Conservation (phyloP, 2,113 vertebrate species). For the Indicator maculatus region DNA sequence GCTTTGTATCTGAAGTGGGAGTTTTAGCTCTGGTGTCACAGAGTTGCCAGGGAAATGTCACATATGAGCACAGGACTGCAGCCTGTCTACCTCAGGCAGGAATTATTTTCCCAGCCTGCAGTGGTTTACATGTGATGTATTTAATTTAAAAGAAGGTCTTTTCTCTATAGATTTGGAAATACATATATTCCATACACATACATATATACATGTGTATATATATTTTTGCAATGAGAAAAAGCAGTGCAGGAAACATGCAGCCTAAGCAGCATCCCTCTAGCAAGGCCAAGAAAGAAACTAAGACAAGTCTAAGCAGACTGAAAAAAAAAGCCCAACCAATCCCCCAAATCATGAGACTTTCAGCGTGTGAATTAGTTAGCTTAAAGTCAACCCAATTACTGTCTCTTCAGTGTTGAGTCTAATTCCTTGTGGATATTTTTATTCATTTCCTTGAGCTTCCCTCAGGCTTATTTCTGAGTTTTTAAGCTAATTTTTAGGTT, state of each 20-base stretch:
- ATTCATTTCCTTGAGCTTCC: constrained; percentile 53
- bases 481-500: constrained; percentile 41
- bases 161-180: neutral
- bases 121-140: neutral
- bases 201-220: neutral
- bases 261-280: neutral
- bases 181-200: neutral
- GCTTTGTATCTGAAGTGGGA: neutral
- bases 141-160: neutral
- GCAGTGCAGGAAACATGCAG: neutral
- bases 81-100: neutral
- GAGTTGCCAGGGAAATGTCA: neutral
- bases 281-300: neutral
- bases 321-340: neutral
- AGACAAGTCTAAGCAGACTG: neutral
- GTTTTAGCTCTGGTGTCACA: neutral
- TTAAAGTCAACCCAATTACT: constrained; percentile 46
- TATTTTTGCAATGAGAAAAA: neutral
- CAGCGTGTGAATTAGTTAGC: constrained; percentile 20
- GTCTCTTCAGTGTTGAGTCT: neutral
- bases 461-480: constrained; percentile 26
- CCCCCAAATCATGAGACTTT: neutral
- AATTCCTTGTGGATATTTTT: constrained; percentile 53
- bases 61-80: neutral
- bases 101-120: neutral